Evolutionary conservation across 2,888 invertebrate species (phyloP).

Genomic region (Oxystoma pomonae): DNA sequence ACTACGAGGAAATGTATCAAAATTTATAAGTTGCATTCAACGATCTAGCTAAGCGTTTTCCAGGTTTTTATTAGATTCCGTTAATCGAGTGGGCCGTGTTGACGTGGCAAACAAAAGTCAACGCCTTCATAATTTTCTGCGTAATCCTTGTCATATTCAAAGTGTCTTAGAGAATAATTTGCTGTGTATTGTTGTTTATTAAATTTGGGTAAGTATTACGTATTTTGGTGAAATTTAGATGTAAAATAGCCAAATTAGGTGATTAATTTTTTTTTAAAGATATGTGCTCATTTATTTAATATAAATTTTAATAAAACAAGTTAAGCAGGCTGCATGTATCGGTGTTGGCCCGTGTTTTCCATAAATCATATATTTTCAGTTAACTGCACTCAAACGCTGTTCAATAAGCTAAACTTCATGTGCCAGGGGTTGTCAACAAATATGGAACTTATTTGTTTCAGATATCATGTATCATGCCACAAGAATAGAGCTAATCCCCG

Average conservation of each 20-base stretch:
- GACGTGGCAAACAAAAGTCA: not conserved
- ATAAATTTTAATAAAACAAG: not conserved
- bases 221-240: not conserved
- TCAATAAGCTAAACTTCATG: slow-evolving; percentile 3
- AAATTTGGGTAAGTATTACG: not conserved
- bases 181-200: not conserved
- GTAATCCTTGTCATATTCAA: not conserved
- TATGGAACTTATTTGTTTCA: slow-evolving; percentile 7
- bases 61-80: not conserved
- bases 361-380: not conserved
- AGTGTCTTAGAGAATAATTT: not conserved
- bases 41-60: not conserved
- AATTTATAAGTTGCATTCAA: not conserved
- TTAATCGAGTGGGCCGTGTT: not conserved
- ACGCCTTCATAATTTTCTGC: not conserved
- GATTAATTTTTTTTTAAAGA: not conserved
- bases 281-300: not conserved
- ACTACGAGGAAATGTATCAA: not conserved
- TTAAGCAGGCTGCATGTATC: not conserved
- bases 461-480: slow-evolving; percentile 7
- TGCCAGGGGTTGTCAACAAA: slow-evolving; percentile 13
- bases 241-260: not conserved
- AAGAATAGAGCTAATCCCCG: not conserved
- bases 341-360: not conserved
- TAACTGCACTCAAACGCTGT: not conserved